Evolutionary conservation across 1,140 invertebrate species (phyloP), one percentile per base, ranked within the genome.

Genomic region (Stegodyphus dumicola): DNA sequence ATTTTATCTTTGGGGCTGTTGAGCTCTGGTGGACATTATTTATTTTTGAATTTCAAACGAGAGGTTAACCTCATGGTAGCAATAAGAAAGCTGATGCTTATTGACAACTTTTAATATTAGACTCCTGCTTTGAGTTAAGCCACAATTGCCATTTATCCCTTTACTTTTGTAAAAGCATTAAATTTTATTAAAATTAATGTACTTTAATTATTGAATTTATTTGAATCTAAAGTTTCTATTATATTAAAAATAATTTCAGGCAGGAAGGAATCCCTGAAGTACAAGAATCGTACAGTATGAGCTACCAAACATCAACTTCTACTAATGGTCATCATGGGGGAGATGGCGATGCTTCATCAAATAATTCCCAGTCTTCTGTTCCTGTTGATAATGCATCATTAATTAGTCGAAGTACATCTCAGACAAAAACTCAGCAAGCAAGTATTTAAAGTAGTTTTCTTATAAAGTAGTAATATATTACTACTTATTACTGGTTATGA

Each of bases 351-450:
- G 92, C 92, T 89, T 93, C 92, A 86, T 90, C 92, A 70, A 92
- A 92, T 88, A 92, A 92, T 74, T 92, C 92, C 52, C 91, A 92
- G 88, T 90, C 92, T 88, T 92, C 92, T 85, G 91, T 92, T 87
- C 92, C 92, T 87, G 92, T 92, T 88, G 91, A 91, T 77, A 88
- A 88, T 78, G 88, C 92, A 89, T 91, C 92, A 67, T 89, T 93
- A 86, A 91, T 93, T 86, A 91, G 92, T 78, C 90, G 92, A 54
- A 92, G 91, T 70, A 92, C 92, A 87, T 92, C 93, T 88, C 92
- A 93, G 88, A 92, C 93, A 88, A 92, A 92, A 80, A 92, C 92
- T 69, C 93, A 93, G 88, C 92, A 93, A 91, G 92, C 93, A 90
- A 90, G 89, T 52, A 86, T 33, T 33, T 33, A 33, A 33, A 33